Percentiles rank a stretch among this genome's conserved stretches.
Conservation (phyloP, 2,797 vertebrate species). For the Borostomias antarcticus region DNA sequence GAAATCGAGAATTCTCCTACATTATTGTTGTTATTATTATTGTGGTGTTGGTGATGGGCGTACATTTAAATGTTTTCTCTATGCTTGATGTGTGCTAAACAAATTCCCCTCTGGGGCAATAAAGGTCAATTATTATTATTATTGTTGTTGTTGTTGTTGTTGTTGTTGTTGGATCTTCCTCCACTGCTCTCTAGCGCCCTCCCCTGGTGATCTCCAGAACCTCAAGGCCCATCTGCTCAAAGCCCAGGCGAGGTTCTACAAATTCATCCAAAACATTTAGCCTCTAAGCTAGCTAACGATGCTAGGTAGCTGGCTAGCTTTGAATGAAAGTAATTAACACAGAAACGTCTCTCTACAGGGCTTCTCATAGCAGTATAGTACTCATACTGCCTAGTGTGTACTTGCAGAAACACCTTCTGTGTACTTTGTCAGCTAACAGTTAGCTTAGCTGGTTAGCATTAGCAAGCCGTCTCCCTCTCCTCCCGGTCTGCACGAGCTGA, state of each 20-base stretch:
- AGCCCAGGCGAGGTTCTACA: constrained; percentile 57
- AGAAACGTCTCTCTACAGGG: neutral
- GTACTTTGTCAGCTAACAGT: neutral
- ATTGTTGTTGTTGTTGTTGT: too few species aligned
- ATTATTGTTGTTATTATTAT: too few species aligned
- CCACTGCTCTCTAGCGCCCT: neutral
- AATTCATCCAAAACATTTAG: constrained; percentile 47
- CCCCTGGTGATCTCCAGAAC: constrained; percentile 13
- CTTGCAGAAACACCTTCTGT: neutral
- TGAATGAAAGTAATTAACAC: constrained; percentile 8
- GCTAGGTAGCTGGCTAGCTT: constrained; percentile 41
- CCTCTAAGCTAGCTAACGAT: constrained; percentile 51
- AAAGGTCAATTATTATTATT: neutral
- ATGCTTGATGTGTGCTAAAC: too few species aligned
- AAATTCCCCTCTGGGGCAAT: too few species aligned
- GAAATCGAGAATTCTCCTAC: too few species aligned
- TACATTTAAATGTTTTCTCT: too few species aligned
- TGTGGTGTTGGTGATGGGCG: too few species aligned
- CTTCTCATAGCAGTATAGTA: neutral
- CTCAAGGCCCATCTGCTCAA: constrained; percentile 45
- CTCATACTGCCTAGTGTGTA: neutral
- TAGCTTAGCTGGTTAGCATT: constrained; percentile 3
- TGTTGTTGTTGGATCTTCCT: too few species aligned
- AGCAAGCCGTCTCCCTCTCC: neutral
- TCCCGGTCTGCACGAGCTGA: neutral